phyloP scores from a whole-genome alignment of 2,888 invertebrate genomes.

The Sinhomidia bicolor region DNA sequence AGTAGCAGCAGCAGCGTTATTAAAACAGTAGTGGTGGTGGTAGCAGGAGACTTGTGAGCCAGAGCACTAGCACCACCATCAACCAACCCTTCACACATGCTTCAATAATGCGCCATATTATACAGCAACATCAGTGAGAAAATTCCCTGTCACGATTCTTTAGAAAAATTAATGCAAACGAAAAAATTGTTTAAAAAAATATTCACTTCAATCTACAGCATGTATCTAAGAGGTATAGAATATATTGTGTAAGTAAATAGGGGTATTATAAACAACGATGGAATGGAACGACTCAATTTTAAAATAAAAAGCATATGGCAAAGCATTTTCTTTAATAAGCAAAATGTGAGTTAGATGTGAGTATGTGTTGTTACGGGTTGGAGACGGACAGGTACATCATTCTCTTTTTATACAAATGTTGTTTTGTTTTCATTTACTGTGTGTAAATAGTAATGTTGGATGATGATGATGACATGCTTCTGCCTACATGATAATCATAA shows the following conservation, averaged over 20 bases:
- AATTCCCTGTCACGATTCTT: slow-evolving; percentile 65
- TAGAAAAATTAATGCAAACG: too few species aligned
- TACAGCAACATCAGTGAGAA: slow-evolving; percentile 51
- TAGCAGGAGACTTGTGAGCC: neutral
- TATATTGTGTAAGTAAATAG: neutral
- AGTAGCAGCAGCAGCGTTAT: too few species aligned
- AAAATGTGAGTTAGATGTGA: neutral
- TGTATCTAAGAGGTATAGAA: too few species aligned
- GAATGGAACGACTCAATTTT: slow-evolving; percentile 43
- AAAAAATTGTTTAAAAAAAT: slow-evolving; percentile 31
- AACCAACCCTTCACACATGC: too few species aligned
- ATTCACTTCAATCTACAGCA: too few species aligned
- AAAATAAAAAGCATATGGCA: neutral
- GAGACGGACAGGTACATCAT: neutral
- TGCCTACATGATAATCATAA: slow-evolving; percentile 18
- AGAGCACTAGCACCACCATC: neutral
- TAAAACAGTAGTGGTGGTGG: neutral
- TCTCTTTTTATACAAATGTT: neutral
- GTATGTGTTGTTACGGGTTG: neutral
- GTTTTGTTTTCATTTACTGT: neutral
- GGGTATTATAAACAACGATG: neutral
- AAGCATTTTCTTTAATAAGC: neutral
- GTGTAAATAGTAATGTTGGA: slow-evolving; percentile 20
- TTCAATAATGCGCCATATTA: too few species aligned
- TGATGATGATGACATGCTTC: neutral